A percentile compares a stretch with the other conserved stretches of the same genome.
Conservation (phyloP, 2,797 vertebrate species). For the Catharus ustulatus region DNA sequence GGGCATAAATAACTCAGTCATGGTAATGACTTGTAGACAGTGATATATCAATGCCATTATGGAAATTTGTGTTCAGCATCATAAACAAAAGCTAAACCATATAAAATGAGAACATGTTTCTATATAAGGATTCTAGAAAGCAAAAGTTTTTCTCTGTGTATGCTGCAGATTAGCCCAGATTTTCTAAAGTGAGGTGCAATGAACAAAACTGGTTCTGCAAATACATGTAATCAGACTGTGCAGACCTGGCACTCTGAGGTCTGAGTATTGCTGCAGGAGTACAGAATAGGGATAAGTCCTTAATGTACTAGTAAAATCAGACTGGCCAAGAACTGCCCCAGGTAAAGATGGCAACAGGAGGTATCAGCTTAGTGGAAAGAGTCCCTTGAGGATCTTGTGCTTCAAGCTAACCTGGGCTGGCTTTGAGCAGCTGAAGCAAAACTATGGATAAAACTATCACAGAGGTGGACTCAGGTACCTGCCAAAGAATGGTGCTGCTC, state of each 20-base stretch:
- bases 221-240: background rate
- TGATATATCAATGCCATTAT: conserved; percentile 57
- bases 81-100: background rate
- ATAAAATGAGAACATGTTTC: background rate
- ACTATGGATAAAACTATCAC: background rate
- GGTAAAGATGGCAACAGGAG: background rate
- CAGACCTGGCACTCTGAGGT: background rate
- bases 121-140: background rate
- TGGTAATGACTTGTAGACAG: conserved; percentile 58
- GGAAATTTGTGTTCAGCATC: conserved; percentile 55
- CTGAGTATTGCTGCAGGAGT: background rate
- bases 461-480: accelerated
- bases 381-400: background rate
- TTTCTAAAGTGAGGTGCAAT: background rate
- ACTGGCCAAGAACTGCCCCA: background rate
- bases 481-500: background rate
- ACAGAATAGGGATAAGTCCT: background rate
- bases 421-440: background rate
- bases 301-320: background rate
- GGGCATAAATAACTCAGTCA: conserved; percentile 60
- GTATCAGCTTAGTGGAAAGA: background rate
- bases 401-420: background rate
- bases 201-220: background rate
- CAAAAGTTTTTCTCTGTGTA: background rate
- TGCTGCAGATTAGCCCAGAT: background rate